A percentile compares a stretch with the other conserved stretches of the same genome.
phyloP scores from a whole-genome alignment of 2,113 vertebrate species.

The Cryptotis parvus region DNA sequence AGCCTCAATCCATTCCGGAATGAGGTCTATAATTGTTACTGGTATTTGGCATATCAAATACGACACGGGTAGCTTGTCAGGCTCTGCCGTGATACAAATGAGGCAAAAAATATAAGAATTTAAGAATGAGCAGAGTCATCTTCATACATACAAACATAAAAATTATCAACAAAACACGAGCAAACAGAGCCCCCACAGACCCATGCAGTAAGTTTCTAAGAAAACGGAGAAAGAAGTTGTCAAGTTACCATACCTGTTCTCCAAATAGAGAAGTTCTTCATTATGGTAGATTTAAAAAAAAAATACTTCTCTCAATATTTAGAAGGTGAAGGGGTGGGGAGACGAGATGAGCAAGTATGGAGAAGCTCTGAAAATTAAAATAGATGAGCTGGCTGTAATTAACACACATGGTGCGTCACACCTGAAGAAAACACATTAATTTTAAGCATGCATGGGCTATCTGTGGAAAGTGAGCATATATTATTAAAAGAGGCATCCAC shows the following conservation, averaged over 20 bases:
- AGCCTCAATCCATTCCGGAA: too few species aligned
- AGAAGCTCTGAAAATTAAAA: neutral
- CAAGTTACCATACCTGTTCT: neutral
- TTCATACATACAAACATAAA: neutral
- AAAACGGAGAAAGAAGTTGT: neutral
- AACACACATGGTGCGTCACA: neutral
- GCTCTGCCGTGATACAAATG: too few species aligned
- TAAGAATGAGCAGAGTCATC: neutral
- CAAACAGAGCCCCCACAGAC: neutral
- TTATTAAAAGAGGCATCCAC: neutral
- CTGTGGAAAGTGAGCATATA: neutral
- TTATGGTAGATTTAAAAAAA: neutral
- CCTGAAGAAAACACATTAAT: slow-evolving; percentile 2
- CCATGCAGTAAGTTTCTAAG: neutral
- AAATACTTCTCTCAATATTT: neutral
- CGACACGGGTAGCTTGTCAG: too few species aligned
- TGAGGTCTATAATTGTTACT: too few species aligned
- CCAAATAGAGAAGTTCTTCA: neutral
- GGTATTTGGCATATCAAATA: too few species aligned
- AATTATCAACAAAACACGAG: neutral
- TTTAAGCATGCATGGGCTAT: slow-evolving; percentile 8
- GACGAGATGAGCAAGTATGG: neutral
- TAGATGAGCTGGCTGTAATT: neutral
- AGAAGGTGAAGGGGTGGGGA: neutral
- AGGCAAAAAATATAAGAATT: neutral